Conservation (phyloP, 2,113 vertebrate genomes). For the Crotalus viridis region DNA sequence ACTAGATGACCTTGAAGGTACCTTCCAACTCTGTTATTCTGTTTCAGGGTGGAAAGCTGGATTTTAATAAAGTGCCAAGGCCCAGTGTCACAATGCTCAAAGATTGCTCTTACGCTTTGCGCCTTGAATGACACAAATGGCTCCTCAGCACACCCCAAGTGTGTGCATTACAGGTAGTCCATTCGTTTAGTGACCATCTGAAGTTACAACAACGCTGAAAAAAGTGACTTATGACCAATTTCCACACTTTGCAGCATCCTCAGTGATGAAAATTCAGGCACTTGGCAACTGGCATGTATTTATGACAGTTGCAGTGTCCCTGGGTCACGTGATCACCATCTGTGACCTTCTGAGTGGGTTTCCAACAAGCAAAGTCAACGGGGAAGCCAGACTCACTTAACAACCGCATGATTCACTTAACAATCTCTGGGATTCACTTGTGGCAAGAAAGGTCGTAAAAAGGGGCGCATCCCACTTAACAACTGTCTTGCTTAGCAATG, state of each 20-base stretch:
- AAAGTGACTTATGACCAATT: too few species aligned
- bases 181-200: not conserved
- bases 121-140: not conserved
- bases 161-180: not conserved
- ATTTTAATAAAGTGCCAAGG: not conserved
- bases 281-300: not conserved
- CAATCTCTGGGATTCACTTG: not conserved
- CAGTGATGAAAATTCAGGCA: rapidly evolving
- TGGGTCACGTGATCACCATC: too few species aligned
- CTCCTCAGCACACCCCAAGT: not conserved
- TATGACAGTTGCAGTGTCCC: not conserved
- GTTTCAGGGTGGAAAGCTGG: not conserved
- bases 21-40: too few species aligned
- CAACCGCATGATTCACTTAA: not conserved
- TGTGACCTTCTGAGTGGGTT: too few species aligned
- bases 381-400: not conserved
- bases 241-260: not conserved
- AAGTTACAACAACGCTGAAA: not conserved
- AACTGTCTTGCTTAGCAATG: not conserved
- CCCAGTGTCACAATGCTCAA: too few species aligned
- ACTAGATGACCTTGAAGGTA: rapidly evolving
- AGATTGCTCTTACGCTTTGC: too few species aligned
- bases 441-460: not conserved
- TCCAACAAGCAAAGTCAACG: not conserved
- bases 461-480: not conserved